Evolutionary conservation across 2,888 invertebrate species (phyloP).

Genomic region (Anthoptus insignis): DNA sequence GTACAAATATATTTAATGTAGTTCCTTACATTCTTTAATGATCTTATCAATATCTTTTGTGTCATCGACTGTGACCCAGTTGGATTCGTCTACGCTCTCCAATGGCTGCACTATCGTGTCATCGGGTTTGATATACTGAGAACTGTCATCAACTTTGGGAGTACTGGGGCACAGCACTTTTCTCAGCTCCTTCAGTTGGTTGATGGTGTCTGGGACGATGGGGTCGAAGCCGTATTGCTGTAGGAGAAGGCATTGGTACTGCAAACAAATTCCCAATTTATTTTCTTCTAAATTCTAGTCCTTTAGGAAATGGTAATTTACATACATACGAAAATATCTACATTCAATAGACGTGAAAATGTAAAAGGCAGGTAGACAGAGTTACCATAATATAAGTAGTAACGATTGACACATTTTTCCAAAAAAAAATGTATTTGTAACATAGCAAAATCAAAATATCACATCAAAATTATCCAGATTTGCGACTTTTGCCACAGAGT

Average conservation of each 20-base stretch:
- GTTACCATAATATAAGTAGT: no score
- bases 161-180: conserved; percentile 50
- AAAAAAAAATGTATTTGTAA: no score
- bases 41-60: conserved; percentile 60
- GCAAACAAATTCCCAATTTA: conserved; percentile 45
- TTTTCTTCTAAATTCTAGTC: no score
- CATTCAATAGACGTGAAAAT: no score
- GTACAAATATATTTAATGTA: neutral
- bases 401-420: no score
- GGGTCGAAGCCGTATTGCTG: conserved; percentile 58
- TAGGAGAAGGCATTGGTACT: conserved; percentile 55
- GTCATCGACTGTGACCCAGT: conserved; percentile 64
- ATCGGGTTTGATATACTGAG: conserved; percentile 51
- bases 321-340: no score
- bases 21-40: conserved; percentile 34
- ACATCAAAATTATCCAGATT: no score
- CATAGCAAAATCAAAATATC: no score
- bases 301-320: no score
- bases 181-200: conserved; percentile 53
- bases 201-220: conserved; percentile 51
- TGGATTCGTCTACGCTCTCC: conserved; percentile 50
- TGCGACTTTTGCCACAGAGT: no score
- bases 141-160: conserved; percentile 56
- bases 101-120: conserved; percentile 32
- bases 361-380: no score